A percentile compares a stretch with the other conserved stretches of the same genome.
Conservation (phyloP, 2,888 invertebrate species). For the Epinotia ramella region DNA sequence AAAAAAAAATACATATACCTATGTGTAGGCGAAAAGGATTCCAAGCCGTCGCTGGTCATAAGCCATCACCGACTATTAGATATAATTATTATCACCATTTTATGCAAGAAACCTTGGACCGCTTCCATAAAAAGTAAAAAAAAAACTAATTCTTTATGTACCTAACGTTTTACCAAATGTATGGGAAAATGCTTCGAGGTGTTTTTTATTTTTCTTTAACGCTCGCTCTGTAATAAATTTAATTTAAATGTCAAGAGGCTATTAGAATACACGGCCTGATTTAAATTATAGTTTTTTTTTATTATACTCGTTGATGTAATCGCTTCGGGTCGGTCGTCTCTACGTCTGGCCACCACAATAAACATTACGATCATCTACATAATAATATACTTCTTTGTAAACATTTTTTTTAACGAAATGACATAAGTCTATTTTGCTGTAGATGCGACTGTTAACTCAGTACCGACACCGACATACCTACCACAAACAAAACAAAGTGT, state of each 20-base stretch:
- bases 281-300: conserved; percentile 22
- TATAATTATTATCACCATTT: conserved; percentile 9
- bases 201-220: conserved; percentile 15
- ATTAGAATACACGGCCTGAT: conserved; percentile 33
- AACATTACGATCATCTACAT: not conserved
- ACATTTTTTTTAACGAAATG: no score
- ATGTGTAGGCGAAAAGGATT: no score
- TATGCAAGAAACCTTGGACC: conserved; percentile 29
- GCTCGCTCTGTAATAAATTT: conserved; percentile 16
- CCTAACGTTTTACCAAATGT: not conserved
- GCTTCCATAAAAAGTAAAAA: conserved; percentile 20
- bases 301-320: not conserved
- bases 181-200: conserved; percentile 3
- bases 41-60: no score
- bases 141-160: conserved; percentile 5
- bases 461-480: no score
- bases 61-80: not conserved
- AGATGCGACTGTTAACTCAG: no score
- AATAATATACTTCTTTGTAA: not conserved
- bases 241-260: conserved; percentile 33
- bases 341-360: not conserved
- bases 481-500: no score
- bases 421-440: no score
- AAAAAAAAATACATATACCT: no score
- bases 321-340: not conserved